These are phyloP conservation scores for Galaxea fascicularis DNA, from an alignment of 92 coral and sea anemone genomes.

Conservation along the genomic window DNA sequence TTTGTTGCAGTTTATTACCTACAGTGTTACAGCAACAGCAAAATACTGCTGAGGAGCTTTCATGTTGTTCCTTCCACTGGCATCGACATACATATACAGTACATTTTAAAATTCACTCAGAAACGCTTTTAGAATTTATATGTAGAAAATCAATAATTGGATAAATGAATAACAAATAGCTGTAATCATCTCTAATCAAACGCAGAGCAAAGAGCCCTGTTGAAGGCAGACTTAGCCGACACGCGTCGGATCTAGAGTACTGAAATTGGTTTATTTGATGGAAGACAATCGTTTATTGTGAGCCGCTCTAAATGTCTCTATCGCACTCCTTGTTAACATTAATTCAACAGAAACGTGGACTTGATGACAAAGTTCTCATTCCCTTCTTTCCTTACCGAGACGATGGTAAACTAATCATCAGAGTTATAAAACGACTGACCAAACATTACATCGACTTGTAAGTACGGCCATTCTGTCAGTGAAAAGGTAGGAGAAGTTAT, in stretches of 20 bases:
- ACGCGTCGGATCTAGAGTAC: too few species aligned
- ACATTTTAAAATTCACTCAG: too few species aligned
- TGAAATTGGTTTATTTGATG: too few species aligned
- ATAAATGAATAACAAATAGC: too few species aligned
- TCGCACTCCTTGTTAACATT: neutral
- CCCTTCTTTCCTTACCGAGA: conserved; percentile 81
- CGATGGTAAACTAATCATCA: conserved; percentile 55
- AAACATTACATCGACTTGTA: conserved; percentile 63
- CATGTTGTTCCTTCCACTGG: too few species aligned
- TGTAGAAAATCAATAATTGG: too few species aligned
- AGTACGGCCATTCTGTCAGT: neutral
- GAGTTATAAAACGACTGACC: conserved; percentile 46
- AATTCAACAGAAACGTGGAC: conserved; percentile 69
- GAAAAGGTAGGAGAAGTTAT: neutral
- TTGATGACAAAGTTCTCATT: conserved; percentile 52
- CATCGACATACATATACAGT: too few species aligned
- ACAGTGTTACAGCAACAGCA: neutral
- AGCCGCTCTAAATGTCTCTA: neutral
- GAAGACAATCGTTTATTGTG: too few species aligned
- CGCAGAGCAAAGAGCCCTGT: too few species aligned
- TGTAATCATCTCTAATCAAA: too few species aligned
- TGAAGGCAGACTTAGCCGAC: too few species aligned
- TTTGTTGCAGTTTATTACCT: neutral
- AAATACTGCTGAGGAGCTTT: neutral
- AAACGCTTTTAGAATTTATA: too few species aligned